These are phyloP conservation scores for Steinernema feltiae DNA, from an alignment of 1,140 invertebrate species.

Conservation along the genomic window DNA sequence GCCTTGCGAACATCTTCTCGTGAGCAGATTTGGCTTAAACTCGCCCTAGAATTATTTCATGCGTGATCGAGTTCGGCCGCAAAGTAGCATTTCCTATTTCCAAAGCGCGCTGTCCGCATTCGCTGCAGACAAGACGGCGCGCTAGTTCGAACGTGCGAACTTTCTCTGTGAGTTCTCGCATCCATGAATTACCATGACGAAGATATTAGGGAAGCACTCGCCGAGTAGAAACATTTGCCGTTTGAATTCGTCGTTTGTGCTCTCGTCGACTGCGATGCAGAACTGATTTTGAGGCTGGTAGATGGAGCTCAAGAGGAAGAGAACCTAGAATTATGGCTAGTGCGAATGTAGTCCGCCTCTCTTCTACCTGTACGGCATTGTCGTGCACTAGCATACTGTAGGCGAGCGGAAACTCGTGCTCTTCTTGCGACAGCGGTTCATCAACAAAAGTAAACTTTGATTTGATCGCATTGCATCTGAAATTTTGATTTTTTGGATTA, in stretches of 20 bases:
- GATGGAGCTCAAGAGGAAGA: constrained; percentile 37
- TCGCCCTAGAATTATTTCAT: too few relatives aligned
- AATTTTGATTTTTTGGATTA: background rate
- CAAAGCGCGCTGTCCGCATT: too few relatives aligned
- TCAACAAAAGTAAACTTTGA: background rate
- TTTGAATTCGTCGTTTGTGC: constrained; percentile 37
- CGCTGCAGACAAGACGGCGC: too few relatives aligned
- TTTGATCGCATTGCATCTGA: background rate
- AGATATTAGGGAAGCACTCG: constrained; percentile 46
- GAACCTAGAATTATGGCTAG: constrained; percentile 26
- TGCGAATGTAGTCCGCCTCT: too few relatives aligned
- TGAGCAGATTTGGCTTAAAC: too few relatives aligned
- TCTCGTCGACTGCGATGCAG: constrained; percentile 46
- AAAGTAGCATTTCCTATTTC: too few relatives aligned
- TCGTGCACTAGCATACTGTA: background rate
- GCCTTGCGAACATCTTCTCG: too few relatives aligned
- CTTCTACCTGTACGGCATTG: background rate
- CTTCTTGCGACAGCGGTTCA: background rate
- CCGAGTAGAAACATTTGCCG: constrained; percentile 29
- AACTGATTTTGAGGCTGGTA: constrained; percentile 52
- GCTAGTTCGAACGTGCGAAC: too few relatives aligned
- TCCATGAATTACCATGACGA: constrained; percentile 46
- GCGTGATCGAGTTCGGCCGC: too few relatives aligned
- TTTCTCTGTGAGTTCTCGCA: too few relatives aligned
- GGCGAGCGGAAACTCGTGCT: background rate